Percentiles rank a stretch among this genome's conserved stretches.
phyloP scores from a whole-genome alignment of 1,140 invertebrate genomes.

The Lepidurus packardi region DNA sequence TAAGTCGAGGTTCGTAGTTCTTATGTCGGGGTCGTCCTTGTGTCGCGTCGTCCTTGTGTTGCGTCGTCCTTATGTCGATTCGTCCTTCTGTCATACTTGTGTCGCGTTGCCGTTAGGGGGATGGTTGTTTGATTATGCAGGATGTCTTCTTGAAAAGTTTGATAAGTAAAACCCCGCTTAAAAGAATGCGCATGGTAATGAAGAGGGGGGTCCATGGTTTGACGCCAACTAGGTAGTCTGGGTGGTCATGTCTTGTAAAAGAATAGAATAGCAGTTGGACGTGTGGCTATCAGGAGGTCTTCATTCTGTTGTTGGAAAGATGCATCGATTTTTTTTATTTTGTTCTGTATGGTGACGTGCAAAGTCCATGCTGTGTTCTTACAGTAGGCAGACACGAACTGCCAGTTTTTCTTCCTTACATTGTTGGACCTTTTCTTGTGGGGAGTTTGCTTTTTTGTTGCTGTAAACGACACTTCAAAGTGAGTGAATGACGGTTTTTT shows the following conservation, averaged over 20 bases:
- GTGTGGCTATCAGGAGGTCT: background rate
- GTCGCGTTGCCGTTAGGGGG: too few relatives aligned
- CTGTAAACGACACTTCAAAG: background rate
- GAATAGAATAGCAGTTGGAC: background rate
- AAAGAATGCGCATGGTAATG: constrained; percentile 13
- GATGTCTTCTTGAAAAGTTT: too few relatives aligned
- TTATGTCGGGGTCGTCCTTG: too few relatives aligned
- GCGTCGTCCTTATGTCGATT: too few relatives aligned
- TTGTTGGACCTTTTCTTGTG: too few relatives aligned
- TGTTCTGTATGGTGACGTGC: background rate
- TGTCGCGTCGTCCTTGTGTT: too few relatives aligned
- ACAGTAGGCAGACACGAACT: background rate
- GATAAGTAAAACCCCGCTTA: background rate
- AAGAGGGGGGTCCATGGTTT: background rate
- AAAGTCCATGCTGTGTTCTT: background rate
- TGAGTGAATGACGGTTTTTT: constrained; percentile 3
- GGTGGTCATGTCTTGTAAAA: background rate
- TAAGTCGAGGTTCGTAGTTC: too few relatives aligned
- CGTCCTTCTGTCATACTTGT: too few relatives aligned
- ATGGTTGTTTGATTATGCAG: too few relatives aligned
- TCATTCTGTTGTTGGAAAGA: background rate
- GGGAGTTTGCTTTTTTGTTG: background rate
- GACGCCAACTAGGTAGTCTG: constrained; percentile 12
- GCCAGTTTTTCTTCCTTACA: too few relatives aligned
- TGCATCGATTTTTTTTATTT: background rate